A percentile compares a stretch with the other conserved stretches of the same genome.
phyloP scores from a whole-genome alignment of 37 sponge, comb jelly and placozoan genomes.

The Theonella swinhoei region DNA sequence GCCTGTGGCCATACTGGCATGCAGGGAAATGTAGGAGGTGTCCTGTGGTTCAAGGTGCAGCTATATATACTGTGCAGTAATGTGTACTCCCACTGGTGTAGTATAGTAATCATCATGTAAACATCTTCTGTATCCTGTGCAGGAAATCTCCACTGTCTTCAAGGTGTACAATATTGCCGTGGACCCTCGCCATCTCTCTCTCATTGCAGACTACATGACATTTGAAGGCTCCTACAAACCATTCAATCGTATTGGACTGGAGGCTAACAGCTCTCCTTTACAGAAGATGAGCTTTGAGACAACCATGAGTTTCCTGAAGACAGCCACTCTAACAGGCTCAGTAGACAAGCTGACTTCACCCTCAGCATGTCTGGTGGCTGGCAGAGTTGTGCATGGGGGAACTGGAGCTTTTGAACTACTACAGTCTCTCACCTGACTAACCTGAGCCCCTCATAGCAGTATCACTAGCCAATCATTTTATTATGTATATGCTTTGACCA shows the following conservation, averaged over 20 bases:
- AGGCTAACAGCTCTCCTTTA: constrained; percentile 88
- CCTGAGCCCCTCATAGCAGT: no score
- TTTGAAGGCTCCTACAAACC: constrained; percentile 88
- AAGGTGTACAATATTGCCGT: constrained; percentile 91
- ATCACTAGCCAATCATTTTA: no score
- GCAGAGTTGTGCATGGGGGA: constrained; percentile 76
- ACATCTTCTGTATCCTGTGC: not conserved
- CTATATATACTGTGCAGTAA: no score
- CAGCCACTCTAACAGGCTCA: constrained; percentile 77
- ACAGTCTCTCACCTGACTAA: constrained; percentile 30
- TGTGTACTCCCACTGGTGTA: not conserved
- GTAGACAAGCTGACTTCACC: constrained; percentile 78
- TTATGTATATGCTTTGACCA: no score
- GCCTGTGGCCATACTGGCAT: no score
- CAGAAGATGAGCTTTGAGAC: constrained; percentile 99
- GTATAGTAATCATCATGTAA: not conserved
- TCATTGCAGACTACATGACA: constrained; percentile 95
- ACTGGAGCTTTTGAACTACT: constrained; percentile 84
- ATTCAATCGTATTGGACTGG: constrained; percentile 90
- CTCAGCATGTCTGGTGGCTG: constrained; percentile 85
- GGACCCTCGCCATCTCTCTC: constrained; percentile 82
- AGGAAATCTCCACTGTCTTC: constrained; percentile 92
- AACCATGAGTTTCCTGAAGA: constrained; percentile 87
- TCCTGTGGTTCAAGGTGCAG: no score
- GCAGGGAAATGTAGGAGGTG: not conserved